Conservation (phyloP, 2,113 vertebrate genomes). For the western clawed frog (Xenopus tropicalis) region DNA sequence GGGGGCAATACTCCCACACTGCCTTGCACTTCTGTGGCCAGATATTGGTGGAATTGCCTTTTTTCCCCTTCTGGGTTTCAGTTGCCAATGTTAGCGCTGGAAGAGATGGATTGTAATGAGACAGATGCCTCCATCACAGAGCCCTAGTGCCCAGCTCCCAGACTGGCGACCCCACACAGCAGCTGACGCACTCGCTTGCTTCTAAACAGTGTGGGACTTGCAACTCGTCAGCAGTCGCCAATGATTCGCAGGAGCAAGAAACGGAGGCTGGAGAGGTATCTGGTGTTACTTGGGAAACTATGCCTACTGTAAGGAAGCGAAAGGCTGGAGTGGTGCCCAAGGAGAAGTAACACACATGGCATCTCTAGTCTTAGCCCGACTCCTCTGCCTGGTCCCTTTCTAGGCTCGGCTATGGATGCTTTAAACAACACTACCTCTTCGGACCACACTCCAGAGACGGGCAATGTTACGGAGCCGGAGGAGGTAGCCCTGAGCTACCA, state of each 20-base stretch:
- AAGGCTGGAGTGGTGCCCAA: slow-evolving; percentile 42
- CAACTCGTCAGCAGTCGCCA: slow-evolving; percentile 62
- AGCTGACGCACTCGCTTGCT: slow-evolving; percentile 64
- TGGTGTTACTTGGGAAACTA: slow-evolving; percentile 52
- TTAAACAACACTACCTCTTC: slow-evolving; percentile 68
- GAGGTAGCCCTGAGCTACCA: slow-evolving; percentile 84
- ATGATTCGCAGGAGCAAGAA: slow-evolving; percentile 60
- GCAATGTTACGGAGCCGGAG: slow-evolving; percentile 57
- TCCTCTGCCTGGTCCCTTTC: background rate
- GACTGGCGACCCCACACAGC: slow-evolving; percentile 7
- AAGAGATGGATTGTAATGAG: too few relatives aligned
- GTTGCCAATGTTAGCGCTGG: too few relatives aligned
- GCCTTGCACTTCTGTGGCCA: slow-evolving; percentile 18
- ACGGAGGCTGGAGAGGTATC: slow-evolving; percentile 51
- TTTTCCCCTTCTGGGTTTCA: background rate
- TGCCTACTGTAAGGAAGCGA: slow-evolving; percentile 62
- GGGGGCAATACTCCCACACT: slow-evolving; percentile 11
- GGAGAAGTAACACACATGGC: slow-evolving; percentile 30
- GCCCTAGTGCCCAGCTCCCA: slow-evolving; percentile 1
- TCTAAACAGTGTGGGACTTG: slow-evolving; percentile 65
- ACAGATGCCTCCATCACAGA: too few relatives aligned
- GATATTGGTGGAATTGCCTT: slow-evolving; percentile 7
- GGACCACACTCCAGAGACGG: slow-evolving; percentile 57
- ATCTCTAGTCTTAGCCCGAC: background rate
- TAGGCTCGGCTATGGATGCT: slow-evolving; percentile 65